Base-by-base conservation (phyloP, 2,797 vertebrate genomes). In the Pseudomugil tenellus region DNA sequence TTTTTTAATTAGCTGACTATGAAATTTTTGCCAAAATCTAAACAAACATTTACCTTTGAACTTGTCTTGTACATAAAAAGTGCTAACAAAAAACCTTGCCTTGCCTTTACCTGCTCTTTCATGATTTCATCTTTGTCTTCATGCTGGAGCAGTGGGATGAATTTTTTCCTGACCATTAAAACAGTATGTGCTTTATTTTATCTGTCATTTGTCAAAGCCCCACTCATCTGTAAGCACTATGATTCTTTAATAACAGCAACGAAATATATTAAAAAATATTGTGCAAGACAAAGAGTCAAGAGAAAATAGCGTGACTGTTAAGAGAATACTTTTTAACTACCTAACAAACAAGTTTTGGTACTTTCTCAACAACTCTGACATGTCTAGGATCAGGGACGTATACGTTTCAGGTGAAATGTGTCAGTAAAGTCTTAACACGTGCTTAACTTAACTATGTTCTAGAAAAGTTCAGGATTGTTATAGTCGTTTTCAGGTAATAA, bases 41-140 rank as follows among this genome's bases (percentile, higher is more conserved):
- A 37, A 46, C 39, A 67, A 76, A 77, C 63, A 67, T 51, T 35
- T 10, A 76, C 72, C 23, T 80, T n/a, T n/a, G n/a, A n/a, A n/a
- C n/a, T n/a, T n/a, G n/a, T n/a, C n/a, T n/a, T n/a, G n/a, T n/a
- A n/a, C n/a, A n/a, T n/a, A n/a, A n/a, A n/a, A n/a, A n/a, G n/a
- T n/a, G n/a, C n/a, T n/a, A n/a, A n/a, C n/a, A n/a, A n/a, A n/a
- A n/a, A n/a, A n/a, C n/a, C n/a, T n/a, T n/a, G n/a, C n/a, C n/a
- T n/a, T n/a, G n/a, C n/a, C n/a, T n/a, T n/a, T n/a, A n/a, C n/a
- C n/a, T n/a, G 83, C 71, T 75, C 54, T 66, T 57, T 80, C 76
- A 43, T 31, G 80, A 35, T 28, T 55, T 2, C 46, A n/a, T 29
- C 9, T 2, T 55, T 48, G 2, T 53, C 23, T 19, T 60, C 54